Evolutionary conservation across 37 sponge, comb jelly and placozoan species (phyloP), one percentile per base, ranked within the genome.

Genomic region (Crambe crambe): DNA sequence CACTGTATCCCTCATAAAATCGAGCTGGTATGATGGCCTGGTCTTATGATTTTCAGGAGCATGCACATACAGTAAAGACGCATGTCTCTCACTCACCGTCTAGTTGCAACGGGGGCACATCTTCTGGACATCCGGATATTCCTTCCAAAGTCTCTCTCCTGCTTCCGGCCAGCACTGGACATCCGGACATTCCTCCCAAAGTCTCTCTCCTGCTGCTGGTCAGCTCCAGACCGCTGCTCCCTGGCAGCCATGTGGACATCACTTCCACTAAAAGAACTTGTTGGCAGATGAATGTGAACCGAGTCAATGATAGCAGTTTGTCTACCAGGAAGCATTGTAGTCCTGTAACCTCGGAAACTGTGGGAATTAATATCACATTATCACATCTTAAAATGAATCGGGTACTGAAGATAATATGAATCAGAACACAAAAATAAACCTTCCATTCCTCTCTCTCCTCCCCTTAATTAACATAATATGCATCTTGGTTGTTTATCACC

Each of bases 311-410:
- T 34, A 31, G 8, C 6, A 62, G 43, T 23, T 51, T 68, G 85
- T 21, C 56, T 69, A 6, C 86, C 86, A 54, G 79, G 74, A 2
- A 78, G 2, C n/a, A 41, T 31, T 1, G 86, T 78, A n/a, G 86
- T 78, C 8, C 80, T 32, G 36, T 86, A 86, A 31, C 70, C 70
- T 9, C 86, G 70, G 43, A 86, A 86, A 43, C 86, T 78, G 37
- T 47, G 12, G n/a, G n/a, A n/a, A n/a, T n/a, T n/a, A n/a, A n/a
- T n/a, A n/a, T n/a, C n/a, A n/a, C n/a, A n/a, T n/a, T n/a, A n/a
- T n/a, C n/a, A n/a, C n/a, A n/a, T n/a, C n/a, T n/a, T n/a, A n/a
- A n/a, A n/a, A n/a, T n/a, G n/a, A n/a, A n/a, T n/a, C n/a, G n/a
- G n/a, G n/a, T n/a, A n/a, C n/a, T n/a, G n/a, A n/a, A n/a, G n/a